phyloP scores from a whole-genome alignment of 1,140 invertebrate genomes.

The Chrysopa pallens region DNA sequence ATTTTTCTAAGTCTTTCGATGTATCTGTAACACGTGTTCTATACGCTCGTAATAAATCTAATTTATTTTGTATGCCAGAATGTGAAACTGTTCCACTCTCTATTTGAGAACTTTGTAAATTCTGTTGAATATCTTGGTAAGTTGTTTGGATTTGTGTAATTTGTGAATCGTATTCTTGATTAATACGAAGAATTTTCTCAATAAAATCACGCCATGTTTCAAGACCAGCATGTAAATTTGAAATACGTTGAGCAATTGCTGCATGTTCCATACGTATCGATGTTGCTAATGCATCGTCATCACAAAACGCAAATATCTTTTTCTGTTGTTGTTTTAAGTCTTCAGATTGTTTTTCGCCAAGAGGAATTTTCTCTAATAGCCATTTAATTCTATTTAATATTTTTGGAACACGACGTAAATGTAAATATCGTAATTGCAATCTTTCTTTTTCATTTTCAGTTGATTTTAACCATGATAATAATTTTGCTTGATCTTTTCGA shows the following conservation, averaged over 20 bases:
- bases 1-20: constrained; percentile 38
- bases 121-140: constrained; percentile 35
- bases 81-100: constrained; percentile 23
- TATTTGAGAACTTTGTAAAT: constrained; percentile 25
- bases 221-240: constrained; percentile 57
- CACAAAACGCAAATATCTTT: constrained; percentile 49
- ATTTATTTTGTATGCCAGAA: constrained; percentile 27
- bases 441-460: constrained; percentile 60
- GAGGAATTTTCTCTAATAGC: constrained; percentile 44
- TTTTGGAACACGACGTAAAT: constrained; percentile 52
- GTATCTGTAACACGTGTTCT: constrained; percentile 35
- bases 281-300: constrained; percentile 45
- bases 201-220: constrained; percentile 66
- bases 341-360: constrained; percentile 42
- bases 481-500: constrained; percentile 44
- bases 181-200: constrained; percentile 37
- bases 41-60: constrained; percentile 38
- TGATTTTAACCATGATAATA: constrained; percentile 62
- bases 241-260: constrained; percentile 51
- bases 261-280: constrained; percentile 65
- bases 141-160: constrained; percentile 31
- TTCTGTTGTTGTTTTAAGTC: constrained; percentile 45
- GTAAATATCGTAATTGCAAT: constrained; percentile 61
- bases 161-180: constrained; percentile 36
- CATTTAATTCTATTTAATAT: constrained; percentile 46